These are phyloP conservation scores for Otocyon megalotis DNA, from an alignment of 2,113 vertebrate genomes.

Conservation along the genomic window DNA sequence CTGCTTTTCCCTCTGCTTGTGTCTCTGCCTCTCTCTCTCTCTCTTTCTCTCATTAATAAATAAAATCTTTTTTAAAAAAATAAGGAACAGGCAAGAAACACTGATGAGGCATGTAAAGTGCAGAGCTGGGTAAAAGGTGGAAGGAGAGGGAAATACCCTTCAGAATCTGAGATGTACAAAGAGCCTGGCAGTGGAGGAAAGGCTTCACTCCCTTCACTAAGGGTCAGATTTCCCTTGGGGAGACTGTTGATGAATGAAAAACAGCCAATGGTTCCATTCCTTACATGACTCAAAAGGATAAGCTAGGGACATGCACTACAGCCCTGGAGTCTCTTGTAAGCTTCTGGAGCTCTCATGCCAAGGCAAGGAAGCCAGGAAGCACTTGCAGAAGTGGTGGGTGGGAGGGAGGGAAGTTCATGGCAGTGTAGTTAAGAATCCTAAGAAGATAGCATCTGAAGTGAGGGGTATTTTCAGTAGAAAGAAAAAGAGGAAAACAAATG, in stretches of 20 bases:
- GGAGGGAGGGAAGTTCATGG: neutral
- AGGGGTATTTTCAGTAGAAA: neutral
- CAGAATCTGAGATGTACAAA: neutral
- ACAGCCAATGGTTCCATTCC: neutral
- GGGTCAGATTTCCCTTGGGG: neutral
- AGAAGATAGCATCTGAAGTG: neutral
- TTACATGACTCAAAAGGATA: neutral
- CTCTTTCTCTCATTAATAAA: no score
- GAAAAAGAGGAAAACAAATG: slow-evolving; percentile 1
- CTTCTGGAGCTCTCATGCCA: neutral
- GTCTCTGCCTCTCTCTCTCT: no score
- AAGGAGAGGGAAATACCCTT: neutral
- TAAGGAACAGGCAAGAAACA: neutral
- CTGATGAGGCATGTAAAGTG: neutral
- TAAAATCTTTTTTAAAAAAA: no score
- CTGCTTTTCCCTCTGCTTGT: no score
- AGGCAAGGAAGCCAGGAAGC: neutral
- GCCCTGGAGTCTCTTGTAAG: neutral
- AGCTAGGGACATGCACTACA: neutral
- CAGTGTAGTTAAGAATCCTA: neutral
- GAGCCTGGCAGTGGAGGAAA: neutral
- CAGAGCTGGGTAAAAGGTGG: neutral
- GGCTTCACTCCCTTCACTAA: neutral
- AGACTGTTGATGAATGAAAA: neutral
- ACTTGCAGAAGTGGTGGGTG: neutral